Evolutionary conservation across 2,888 invertebrate genomes (phyloP).

Genomic region (Drosophila cyrtoloma): DNA sequence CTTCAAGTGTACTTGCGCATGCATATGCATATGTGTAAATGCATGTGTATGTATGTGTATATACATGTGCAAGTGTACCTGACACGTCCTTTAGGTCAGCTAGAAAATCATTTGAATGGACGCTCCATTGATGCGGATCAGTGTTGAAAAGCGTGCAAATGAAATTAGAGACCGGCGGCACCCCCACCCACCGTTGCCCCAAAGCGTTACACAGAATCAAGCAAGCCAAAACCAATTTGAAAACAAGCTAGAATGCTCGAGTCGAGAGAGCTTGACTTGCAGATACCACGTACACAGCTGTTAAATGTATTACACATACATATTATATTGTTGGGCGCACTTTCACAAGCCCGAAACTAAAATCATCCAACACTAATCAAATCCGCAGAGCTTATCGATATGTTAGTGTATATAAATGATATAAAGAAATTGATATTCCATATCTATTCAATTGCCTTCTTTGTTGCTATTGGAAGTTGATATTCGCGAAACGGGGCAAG

Average conservation of each 20-base stretch:
- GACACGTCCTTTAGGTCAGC: slow-evolving; percentile 20
- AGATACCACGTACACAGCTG: background rate
- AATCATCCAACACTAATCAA: background rate
- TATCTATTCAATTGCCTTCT: background rate
- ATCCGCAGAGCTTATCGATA: background rate
- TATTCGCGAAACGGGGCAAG: background rate
- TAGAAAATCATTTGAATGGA: slow-evolving; percentile 69
- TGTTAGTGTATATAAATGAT: background rate
- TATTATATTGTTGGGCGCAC: background rate
- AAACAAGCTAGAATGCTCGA: background rate
- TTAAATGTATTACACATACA: background rate
- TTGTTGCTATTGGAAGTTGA: background rate
- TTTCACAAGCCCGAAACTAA: background rate
- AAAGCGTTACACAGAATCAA: background rate
- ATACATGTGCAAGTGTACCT: slow-evolving; percentile 9
- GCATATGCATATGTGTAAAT: background rate
- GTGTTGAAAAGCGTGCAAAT: slow-evolving; percentile 73
- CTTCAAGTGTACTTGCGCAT: background rate
- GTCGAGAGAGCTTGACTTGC: background rate
- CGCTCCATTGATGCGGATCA: slow-evolving; percentile 62
- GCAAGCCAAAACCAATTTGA: background rate
- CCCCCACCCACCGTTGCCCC: background rate
- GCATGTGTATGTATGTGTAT: background rate
- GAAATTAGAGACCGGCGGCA: slow-evolving; percentile 68
- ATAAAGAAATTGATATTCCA: background rate